Evolutionary conservation across 2,888 invertebrate genomes (phyloP).

Genomic region (Bursaphelenchus okinawaensis): DNA sequence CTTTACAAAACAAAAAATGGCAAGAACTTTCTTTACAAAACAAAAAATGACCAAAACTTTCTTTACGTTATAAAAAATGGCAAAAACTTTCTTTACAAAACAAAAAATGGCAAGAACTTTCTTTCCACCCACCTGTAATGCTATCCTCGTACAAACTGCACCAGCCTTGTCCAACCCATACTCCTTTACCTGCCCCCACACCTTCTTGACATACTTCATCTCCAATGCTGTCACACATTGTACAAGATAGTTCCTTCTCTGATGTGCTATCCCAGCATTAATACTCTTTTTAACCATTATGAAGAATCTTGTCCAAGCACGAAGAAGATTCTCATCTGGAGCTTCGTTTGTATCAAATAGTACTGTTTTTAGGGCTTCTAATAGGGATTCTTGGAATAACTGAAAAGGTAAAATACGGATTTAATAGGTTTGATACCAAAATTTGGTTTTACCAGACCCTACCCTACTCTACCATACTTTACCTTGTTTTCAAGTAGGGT

Average conservation of each 20-base stretch:
- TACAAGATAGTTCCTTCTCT: slow-evolving; percentile 41
- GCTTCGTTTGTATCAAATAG: slow-evolving; percentile 29
- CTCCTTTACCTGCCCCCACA: slow-evolving; percentile 36
- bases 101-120: too few species aligned
- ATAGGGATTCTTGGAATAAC: slow-evolving; percentile 43
- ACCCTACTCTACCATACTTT: too few species aligned
- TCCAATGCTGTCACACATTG: slow-evolving; percentile 44
- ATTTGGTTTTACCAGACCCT: too few species aligned
- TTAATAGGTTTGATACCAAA: too few species aligned
- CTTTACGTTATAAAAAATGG: too few species aligned
- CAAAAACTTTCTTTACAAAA: neutral
- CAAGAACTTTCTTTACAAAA: neutral
- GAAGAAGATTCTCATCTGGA: slow-evolving; percentile 41
- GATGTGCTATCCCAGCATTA: slow-evolving; percentile 44
- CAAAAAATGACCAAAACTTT: too few species aligned
- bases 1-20: too few species aligned
- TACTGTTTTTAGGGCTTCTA: slow-evolving; percentile 34
- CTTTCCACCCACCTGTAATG: slow-evolving; percentile 26
- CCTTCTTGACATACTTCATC: slow-evolving; percentile 22
- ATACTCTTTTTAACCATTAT: slow-evolving; percentile 39
- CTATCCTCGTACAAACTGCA: slow-evolving; percentile 32
- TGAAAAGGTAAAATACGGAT: too few species aligned
- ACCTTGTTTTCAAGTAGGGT: too few species aligned
- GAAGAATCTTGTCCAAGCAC: slow-evolving; percentile 43
- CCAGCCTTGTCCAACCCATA: slow-evolving; percentile 42